Conservation (phyloP, 2,888 invertebrate species). For the Drosophila kanekoi region DNA sequence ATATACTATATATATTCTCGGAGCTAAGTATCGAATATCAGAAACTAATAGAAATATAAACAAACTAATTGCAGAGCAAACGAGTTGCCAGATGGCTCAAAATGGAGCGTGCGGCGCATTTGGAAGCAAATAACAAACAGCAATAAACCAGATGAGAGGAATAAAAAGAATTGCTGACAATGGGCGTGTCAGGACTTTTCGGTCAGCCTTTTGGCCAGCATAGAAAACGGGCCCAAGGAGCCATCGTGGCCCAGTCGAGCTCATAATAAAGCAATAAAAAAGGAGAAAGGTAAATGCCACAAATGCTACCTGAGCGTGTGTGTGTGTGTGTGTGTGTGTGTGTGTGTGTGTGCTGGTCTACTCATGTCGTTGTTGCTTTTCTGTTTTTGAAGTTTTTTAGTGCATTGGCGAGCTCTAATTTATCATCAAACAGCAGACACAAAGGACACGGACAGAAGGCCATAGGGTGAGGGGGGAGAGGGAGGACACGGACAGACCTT, state of each 20-base stretch:
- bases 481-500: too few species aligned
- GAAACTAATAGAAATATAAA: slow-evolving; percentile 2
- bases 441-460: slow-evolving; percentile 53
- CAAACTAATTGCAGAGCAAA: neutral
- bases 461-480: neutral
- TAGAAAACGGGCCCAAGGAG: slow-evolving; percentile 23
- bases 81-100: slow-evolving; percentile 29
- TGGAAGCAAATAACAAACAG: slow-evolving; percentile 25
- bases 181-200: slow-evolving; percentile 2
- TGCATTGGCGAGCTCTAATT: slow-evolving; percentile 65
- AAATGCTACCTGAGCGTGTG: slow-evolving; percentile 47
- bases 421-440: slow-evolving; percentile 75
- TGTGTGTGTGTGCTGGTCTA: slow-evolving; percentile 22
- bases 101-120: slow-evolving; percentile 10
- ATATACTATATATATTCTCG: too few species aligned
- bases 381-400: slow-evolving; percentile 21
- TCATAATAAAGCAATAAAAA: slow-evolving; percentile 80
- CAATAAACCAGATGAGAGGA: slow-evolving; percentile 18
- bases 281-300: slow-evolving; percentile 62
- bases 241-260: slow-evolving; percentile 34
- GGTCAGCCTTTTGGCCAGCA: slow-evolving; percentile 39
- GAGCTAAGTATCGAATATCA: too few species aligned
- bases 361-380: slow-evolving; percentile 16
- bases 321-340: slow-evolving; percentile 6
- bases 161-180: slow-evolving; percentile 14